Evolutionary conservation across 2,113 vertebrate genomes (phyloP).

Genomic region (Callorhinus ursinus): DNA sequence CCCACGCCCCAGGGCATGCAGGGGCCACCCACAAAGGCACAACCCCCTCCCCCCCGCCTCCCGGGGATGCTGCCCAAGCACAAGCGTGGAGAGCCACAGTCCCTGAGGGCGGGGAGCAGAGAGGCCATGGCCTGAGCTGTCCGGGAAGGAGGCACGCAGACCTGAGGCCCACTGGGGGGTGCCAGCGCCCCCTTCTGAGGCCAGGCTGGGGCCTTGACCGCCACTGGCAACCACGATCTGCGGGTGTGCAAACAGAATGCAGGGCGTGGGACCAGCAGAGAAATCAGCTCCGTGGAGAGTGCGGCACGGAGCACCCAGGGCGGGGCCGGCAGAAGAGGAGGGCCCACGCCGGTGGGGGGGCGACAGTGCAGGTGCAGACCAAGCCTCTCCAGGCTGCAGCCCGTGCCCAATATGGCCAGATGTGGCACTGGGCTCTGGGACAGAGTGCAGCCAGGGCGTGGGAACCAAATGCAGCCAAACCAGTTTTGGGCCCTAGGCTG

Average conservation of each 20-base stretch:
- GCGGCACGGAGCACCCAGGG: rapidly evolving
- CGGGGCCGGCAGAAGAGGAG: background rate
- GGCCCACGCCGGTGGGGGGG: background rate
- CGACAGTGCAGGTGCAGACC: rapidly evolving
- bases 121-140: rapidly evolving
- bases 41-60: background rate
- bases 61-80: background rate
- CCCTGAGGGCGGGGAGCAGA: background rate
- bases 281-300: background rate
- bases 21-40: too few relatives aligned
- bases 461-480: background rate
- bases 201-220: background rate
- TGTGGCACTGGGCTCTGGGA: rapidly evolving
- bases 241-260: background rate
- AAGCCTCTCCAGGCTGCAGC: too few relatives aligned
- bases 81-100: background rate
- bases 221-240: background rate
- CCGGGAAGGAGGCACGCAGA: background rate
- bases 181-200: background rate
- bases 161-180: too few relatives aligned
- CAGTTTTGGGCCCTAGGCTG: background rate
- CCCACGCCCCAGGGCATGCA: rapidly evolving
- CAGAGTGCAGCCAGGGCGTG: background rate
- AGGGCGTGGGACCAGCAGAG: background rate
- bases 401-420: rapidly evolving